Evolutionary conservation across 2,888 invertebrate genomes (phyloP), one percentile per base, ranked within the genome.

Genomic region (Dasysyrphus albostriatus): DNA sequence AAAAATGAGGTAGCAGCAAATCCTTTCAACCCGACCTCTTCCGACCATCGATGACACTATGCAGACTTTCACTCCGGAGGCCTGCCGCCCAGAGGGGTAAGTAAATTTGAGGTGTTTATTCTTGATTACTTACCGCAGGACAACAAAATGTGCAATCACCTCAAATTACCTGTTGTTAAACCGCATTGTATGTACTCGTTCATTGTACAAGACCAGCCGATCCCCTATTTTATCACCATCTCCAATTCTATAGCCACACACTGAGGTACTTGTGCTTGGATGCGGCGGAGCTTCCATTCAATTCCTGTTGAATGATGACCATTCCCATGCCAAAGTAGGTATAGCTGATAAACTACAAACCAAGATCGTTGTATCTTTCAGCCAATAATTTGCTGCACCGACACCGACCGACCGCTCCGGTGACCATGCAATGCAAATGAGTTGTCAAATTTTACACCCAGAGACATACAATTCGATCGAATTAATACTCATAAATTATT

Each of bases 401-500:
- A 14, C 24, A 10, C 24, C 10, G 24, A 19, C 49, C 16, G 19
- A 24, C 24, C 2, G 24, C 24, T 3, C 24, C 24, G 1, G 24
- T 24, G 24, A 24, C 1, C 54, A 54, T 16, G 58, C 58, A 58
- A 82, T 87, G 78, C 74, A 87, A 87, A 87, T 82, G 78, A 87
- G 82, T 82, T 87, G 82, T 87, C 85, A 87, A 87, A 87, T 78
- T 77, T 81, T 47, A 59, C 69, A 19, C 49, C 58, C 58, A 58
- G 10, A 61, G 59, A 59, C 54, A 51, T 47, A 73, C 58, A 76
- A 81, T 73, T 85, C 72, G 76, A 76, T 56, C 72, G 80, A 80
- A 75, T 85, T 77, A 74, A 82, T 65, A 87, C 56, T 87, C 82
- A 82, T 87, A 87, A 82, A 87, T 87, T 82, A 85, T 77, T 77